phyloP scores from a whole-genome alignment of 2,888 invertebrate species.

The Eucera pruinosa region DNA sequence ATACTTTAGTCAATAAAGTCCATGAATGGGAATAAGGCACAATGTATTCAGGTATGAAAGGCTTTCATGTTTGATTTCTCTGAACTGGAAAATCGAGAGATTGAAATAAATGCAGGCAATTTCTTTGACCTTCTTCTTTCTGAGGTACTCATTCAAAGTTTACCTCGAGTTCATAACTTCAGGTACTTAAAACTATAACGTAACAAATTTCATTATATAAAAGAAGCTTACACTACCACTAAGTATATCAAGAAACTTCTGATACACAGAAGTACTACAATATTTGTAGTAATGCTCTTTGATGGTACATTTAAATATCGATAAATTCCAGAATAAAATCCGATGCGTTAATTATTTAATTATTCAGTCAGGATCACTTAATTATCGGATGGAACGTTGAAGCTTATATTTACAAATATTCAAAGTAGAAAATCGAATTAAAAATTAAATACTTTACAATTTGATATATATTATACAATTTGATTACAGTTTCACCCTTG shows the following conservation, averaged over 20 bases:
- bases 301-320: not conserved
- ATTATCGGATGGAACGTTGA: too few relatives aligned
- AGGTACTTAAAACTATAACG: not conserved
- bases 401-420: not conserved
- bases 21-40: not conserved
- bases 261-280: not conserved
- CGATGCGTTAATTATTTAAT: not conserved
- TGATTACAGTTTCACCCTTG: not conserved
- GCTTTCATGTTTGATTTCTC: constrained; percentile 1
- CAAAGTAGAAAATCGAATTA: not conserved
- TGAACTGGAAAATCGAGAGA: constrained; percentile 8
- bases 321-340: not conserved
- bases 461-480: too few relatives aligned
- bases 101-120: constrained; percentile 8
- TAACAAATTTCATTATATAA: constrained; percentile 11
- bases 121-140: constrained; percentile 2
- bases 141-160: constrained; percentile 14
- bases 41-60: not conserved
- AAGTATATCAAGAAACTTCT: not conserved
- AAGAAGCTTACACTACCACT: not conserved
- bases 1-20: not conserved
- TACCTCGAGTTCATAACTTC: constrained; percentile 2
- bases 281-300: not conserved
- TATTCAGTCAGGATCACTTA: too few relatives aligned
- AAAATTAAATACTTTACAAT: too few relatives aligned